Base-by-base conservation (phyloP, 53 echinoderm and acorn worm genomes). In the Actinopyga echinites region DNA sequence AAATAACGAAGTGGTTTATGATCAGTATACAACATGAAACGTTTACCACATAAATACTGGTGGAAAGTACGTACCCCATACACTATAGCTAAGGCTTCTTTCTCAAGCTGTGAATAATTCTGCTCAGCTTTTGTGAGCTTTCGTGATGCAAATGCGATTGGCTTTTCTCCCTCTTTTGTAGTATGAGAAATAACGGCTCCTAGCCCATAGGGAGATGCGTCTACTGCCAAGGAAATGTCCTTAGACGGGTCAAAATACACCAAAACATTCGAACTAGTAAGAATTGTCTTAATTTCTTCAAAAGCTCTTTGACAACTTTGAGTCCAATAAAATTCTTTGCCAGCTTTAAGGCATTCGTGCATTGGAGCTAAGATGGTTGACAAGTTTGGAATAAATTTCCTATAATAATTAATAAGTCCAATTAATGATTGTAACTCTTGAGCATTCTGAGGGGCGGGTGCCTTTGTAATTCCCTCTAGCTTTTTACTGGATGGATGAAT, bases 51-150 rank as follows among this genome's bases (percentile, higher is more conserved):
- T 5, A 85, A 0, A 28, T 85, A 85, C 62, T 85, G 85, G 60
- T 85, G 85, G 29, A 85, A 85, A 44, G 35, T n/a, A 5, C 75
- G 57, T 40, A 85, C 85, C 21, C 85, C 85, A 62, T 75, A 85
- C 38, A 85, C 85, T 15, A 58, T 78, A 11, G 79, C 79, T 23
- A 86, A 40, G 11, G 78, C 79, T 22, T 86, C 86, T 26, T 79
- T 78, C 32, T 86, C 86, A 3, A 86, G 26, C 62, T 78, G 78
- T 20, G 64, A 78, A 32, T 79, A 86, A 52, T n/a, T n/a, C n/a
- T n/a, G n/a, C n/a, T n/a, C n/a, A n/a, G n/a, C n/a, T n/a, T n/a
- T n/a, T n/a, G n/a, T 82, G 7, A 82, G 15, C 20, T 61, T 62
- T 37, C 82, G 28, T 17, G 62, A 81, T 20, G 82, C 63, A 81